A percentile compares a stretch with the other conserved stretches of the same genome.
Evolutionary conservation across 2,113 vertebrate genomes (phyloP).

Genomic region (Holacanthus passer): DNA sequence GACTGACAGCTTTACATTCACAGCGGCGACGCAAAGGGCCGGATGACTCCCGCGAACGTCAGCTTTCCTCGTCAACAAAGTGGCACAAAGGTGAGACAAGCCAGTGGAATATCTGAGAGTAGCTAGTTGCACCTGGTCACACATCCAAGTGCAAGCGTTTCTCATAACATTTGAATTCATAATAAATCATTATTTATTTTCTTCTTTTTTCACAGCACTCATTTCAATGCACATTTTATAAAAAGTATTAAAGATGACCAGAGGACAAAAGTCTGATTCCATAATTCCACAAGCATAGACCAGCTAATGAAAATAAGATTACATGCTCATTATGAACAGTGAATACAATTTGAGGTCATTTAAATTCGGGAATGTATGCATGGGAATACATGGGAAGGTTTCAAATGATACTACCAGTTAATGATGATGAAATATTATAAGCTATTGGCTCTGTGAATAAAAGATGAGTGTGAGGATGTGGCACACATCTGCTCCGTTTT

Average conservation of each 20-base stretch:
- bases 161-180: background rate
- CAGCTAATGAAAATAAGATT: no score
- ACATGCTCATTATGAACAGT: no score
- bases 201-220: background rate
- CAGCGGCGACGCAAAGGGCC: conserved; percentile 32
- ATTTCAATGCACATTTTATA: background rate
- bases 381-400: no score
- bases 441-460: background rate
- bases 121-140: no score
- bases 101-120: background rate
- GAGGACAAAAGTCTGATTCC: no score
- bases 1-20: conserved; percentile 43
- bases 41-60: conserved; percentile 30
- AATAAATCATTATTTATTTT: background rate
- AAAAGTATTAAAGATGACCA: background rate
- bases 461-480: background rate
- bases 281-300: no score
- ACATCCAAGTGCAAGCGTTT: background rate
- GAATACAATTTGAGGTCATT: no score
- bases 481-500: no score
- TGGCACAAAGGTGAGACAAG: conserved; percentile 41
- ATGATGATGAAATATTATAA: background rate
- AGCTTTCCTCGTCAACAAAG: conserved; percentile 19
- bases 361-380: no score
- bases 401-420: background rate